Conservation (phyloP, 2,888 invertebrate species). For the Lasioglossum vierecki region DNA sequence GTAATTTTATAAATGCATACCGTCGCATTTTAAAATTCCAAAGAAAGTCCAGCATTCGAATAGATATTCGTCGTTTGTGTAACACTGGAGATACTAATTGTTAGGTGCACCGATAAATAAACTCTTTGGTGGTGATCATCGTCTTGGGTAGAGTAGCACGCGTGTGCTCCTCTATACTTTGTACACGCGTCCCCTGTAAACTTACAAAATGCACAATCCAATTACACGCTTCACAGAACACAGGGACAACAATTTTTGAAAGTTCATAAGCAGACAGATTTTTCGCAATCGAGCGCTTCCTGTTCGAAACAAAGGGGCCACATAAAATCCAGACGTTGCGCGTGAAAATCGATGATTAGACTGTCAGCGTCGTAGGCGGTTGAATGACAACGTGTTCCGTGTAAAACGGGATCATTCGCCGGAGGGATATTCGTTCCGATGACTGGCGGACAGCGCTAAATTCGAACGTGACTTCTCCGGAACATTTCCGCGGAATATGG, state of each 20-base stretch:
- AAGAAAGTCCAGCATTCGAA: not conserved
- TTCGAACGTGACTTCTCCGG: slow-evolving; percentile 18
- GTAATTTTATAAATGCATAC: not conserved
- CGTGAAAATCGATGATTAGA: slow-evolving; percentile 20
- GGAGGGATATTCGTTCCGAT: not conserved
- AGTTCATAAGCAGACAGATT: not conserved
- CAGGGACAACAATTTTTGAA: not conserved
- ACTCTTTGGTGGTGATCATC: not conserved
- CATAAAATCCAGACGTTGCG: not conserved
- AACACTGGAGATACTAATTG: not conserved
- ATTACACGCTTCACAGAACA: not conserved
- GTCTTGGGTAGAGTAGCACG: too few species aligned
- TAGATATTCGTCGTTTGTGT: not conserved
- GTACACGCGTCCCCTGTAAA: too few species aligned
- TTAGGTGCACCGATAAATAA: not conserved
- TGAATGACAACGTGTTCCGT: not conserved
- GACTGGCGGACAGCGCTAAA: slow-evolving; percentile 35
- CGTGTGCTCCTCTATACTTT: too few species aligned
- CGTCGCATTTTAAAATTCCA: not conserved
- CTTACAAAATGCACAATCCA: too few species aligned
- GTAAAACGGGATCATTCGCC: slow-evolving; percentile 29
- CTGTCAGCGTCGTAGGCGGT: slow-evolving; percentile 8
- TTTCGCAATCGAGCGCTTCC: not conserved
- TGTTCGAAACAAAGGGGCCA: not conserved
- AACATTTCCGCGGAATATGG: slow-evolving; percentile 24